Base-by-base conservation (phyloP, 2,113 vertebrate genomes). In the Pomatorhinus ruficollis region DNA sequence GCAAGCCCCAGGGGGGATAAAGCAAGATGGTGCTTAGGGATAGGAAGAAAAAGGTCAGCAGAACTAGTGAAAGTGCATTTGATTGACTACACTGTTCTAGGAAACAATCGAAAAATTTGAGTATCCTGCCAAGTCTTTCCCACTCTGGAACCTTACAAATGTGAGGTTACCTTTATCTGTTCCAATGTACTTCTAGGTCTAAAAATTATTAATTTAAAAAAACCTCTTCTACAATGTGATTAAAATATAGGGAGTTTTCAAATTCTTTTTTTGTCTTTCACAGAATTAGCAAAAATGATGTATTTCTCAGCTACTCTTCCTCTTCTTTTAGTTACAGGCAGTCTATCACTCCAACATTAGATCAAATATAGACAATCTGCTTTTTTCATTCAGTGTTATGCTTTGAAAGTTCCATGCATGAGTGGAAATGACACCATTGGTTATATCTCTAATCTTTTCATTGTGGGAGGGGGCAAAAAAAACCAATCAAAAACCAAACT, bases 361-460 rank as follows among this genome's bases (percentile, higher is more conserved):
- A 90, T 86, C n/a, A 83, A 66, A 94, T 75, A 84, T 1, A 93
- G 88, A 50, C n/a, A 79, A 89, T 14, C 16, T 84, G 37, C 16
- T 90, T 92, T 95, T 89, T 89, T 65, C 71, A 94, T 82, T 89
- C 89, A 77, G 14, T 68, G 53, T 47, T 90, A 69, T 21, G 28
- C 45, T 84, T 83, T 95, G 57, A 74, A 92, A 93, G 79, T 80
- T 74, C 66, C 45, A 50, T n/a, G 88, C 50, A 68, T 65, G 71
- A 52, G 37, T 87, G 54, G 47, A 89, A 93, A 87, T 45, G 4
- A 78, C 19, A 40, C 21, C 19, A 89, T 28, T 92, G 69, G 87
- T 87, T 95, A 85, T 87, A 83, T 44, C 59, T 87, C 49, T 35
- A 54, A 88, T 70, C 13, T 87, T 95, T 74, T 64, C 19, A 23